Conservation (phyloP, 2,113 vertebrate genomes). For the Isurus oxyrinchus region DNA sequence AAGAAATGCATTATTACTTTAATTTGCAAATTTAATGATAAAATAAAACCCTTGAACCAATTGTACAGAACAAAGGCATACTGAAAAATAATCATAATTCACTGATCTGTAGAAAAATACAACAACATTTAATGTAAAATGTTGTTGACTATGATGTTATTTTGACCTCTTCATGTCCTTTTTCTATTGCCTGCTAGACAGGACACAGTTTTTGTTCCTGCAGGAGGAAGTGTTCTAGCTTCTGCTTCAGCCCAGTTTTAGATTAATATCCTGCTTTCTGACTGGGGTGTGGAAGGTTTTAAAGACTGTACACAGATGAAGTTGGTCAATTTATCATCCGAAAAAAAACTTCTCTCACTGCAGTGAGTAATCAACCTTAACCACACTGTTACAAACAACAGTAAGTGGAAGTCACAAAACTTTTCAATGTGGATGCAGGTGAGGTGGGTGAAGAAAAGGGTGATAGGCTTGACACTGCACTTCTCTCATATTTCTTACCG, state of each 20-base stretch:
- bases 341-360: not conserved
- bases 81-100: not conserved
- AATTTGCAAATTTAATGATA: not conserved
- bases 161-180: not conserved
- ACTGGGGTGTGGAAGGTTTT: not conserved
- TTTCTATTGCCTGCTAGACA: not conserved
- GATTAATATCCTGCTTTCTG: not conserved
- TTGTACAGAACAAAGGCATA: not conserved
- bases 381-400: not conserved
- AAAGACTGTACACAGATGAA: not conserved
- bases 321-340: not conserved
- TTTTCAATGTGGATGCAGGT: not conserved
- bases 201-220: conserved; percentile 2
- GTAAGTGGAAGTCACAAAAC: not conserved
- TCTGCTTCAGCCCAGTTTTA: not conserved
- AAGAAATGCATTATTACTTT: not conserved
- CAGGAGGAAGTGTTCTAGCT: not conserved
- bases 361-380: not conserved
- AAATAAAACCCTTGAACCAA: not conserved
- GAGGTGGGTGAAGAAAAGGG: not conserved
- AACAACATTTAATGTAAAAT: not conserved
- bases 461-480: not conserved
- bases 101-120: not conserved
- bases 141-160: not conserved
- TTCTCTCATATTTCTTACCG: not conserved